Percentiles rank a stretch among this genome's conserved stretches.
Conservation (phyloP, 2,113 vertebrate genomes). For the Amphiprion ocellaris region DNA sequence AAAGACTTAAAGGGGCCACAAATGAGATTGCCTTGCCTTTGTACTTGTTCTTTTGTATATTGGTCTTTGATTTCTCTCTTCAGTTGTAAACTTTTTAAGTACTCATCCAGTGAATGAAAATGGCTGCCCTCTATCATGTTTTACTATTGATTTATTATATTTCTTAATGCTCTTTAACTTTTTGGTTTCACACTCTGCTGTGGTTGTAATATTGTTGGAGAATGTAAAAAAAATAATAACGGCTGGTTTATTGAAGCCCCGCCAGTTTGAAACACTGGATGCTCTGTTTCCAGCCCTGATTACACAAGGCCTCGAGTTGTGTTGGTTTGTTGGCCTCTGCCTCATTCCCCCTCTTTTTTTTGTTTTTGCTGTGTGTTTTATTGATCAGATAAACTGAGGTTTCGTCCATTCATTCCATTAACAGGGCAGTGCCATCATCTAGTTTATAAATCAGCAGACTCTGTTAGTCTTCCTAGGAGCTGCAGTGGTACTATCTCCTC, state of each 20-base stretch:
- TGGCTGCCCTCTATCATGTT: constrained; percentile 78
- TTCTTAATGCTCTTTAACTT: constrained; percentile 70
- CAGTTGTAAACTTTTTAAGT: constrained; percentile 82
- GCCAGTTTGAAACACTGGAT: constrained; percentile 70
- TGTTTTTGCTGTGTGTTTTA: constrained; percentile 31
- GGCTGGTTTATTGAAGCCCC: constrained; percentile 59
- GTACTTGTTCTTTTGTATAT: constrained; percentile 85
- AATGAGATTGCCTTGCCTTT: constrained; percentile 93
- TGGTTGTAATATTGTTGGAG: constrained; percentile 53
- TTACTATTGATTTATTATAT: constrained; percentile 69
- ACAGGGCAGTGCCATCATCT: constrained; percentile 66
- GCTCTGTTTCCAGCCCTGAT: constrained; percentile 46
- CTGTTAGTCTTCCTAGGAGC: constrained; percentile 80
- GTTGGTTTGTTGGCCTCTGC: constrained; percentile 41
- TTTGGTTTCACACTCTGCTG: constrained; percentile 56
- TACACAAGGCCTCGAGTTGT: constrained; percentile 32
- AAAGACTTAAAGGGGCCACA: constrained; percentile 83
- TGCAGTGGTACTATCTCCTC: constrained; percentile 70
- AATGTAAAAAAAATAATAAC: constrained; percentile 55
- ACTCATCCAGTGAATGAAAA: constrained; percentile 81
- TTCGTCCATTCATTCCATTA: constrained; percentile 63
- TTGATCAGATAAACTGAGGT: constrained; percentile 52
- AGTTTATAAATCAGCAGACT: constrained; percentile 63
- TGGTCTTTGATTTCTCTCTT: constrained; percentile 75
- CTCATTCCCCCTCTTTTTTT: constrained; percentile 7